These are phyloP conservation scores for Sciaenops ocellatus DNA, from an alignment of 2,797 vertebrate species.

Conservation along the genomic window DNA sequence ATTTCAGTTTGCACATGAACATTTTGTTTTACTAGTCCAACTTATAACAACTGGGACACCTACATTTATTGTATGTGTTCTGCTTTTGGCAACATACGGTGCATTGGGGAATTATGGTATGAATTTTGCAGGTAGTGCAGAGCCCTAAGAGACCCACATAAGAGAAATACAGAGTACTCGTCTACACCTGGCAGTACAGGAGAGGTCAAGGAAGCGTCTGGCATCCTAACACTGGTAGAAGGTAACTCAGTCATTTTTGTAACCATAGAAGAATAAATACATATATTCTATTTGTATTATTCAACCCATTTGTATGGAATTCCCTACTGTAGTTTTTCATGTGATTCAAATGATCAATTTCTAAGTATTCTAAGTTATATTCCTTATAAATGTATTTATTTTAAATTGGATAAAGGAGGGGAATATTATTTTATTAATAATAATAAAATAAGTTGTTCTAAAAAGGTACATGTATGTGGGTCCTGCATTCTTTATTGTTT, in stretches of 20 bases:
- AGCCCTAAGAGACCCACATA: conserved; percentile 30
- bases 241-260: conserved; percentile 2
- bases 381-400: not conserved
- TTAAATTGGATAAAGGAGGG: not conserved
- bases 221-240: not conserved
- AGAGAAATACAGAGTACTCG: conserved; percentile 20
- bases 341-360: not conserved
- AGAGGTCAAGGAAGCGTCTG: conserved; percentile 7
- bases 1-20: conserved; percentile 8
- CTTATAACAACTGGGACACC: conserved; percentile 20
- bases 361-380: not conserved
- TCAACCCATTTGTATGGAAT: not conserved
- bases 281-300: not conserved
- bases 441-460: too few relatives aligned
- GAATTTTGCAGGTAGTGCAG: conserved; percentile 22
- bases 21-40: conserved; percentile 16
- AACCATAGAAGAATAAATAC: not conserved
- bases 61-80: conserved; percentile 44
- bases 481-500: conserved; percentile 6
- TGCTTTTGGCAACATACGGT: conserved; percentile 29
- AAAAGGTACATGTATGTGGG: not conserved
- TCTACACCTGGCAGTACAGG: conserved; percentile 27
- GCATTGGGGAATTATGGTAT: conserved; percentile 32
- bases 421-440: not conserved
- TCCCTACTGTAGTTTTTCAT: not conserved